Evolutionary conservation across 2,888 invertebrate genomes (phyloP).

Genomic region (Phalangium opilio): DNA sequence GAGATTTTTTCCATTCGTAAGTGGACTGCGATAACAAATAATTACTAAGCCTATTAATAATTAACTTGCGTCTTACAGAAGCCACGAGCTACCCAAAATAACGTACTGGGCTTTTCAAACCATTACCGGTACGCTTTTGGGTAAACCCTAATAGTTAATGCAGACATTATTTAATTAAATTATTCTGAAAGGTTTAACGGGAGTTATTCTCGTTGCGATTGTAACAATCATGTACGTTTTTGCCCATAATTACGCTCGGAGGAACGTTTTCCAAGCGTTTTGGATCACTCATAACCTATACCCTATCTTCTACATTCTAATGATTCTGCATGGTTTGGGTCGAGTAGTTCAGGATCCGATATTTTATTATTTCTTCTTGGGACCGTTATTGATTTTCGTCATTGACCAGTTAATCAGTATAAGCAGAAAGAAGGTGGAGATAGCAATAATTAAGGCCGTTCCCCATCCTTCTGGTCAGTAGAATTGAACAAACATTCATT

Average conservation of each 20-base stretch:
- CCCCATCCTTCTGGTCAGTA: slow-evolving; percentile 42
- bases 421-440: slow-evolving; percentile 42
- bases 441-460: slow-evolving; percentile 40
- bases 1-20: slow-evolving; percentile 41
- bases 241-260: slow-evolving; percentile 39
- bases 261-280: slow-evolving; percentile 41
- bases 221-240: slow-evolving; percentile 42
- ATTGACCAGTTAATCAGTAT: slow-evolving; percentile 40
- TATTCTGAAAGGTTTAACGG: slow-evolving; percentile 38
- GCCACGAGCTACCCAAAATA: too few relatives aligned
- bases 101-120: too few relatives aligned
- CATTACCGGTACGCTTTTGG: too few relatives aligned
- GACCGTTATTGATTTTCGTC: slow-evolving; percentile 40
- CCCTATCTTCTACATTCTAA: slow-evolving; percentile 40
- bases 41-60: too few relatives aligned
- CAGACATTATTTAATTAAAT: too few relatives aligned
- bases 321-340: slow-evolving; percentile 43
- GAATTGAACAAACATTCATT: too few relatives aligned
- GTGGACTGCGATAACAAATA: too few relatives aligned
- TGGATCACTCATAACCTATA: slow-evolving; percentile 44
- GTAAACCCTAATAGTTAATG: too few relatives aligned
- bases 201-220: slow-evolving; percentile 39
- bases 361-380: slow-evolving; percentile 41
- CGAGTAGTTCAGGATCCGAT: slow-evolving; percentile 40
- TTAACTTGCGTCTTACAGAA: too few relatives aligned